phyloP scores from a whole-genome alignment of 1,140 invertebrate genomes.

The Spodoptera frugiperda region DNA sequence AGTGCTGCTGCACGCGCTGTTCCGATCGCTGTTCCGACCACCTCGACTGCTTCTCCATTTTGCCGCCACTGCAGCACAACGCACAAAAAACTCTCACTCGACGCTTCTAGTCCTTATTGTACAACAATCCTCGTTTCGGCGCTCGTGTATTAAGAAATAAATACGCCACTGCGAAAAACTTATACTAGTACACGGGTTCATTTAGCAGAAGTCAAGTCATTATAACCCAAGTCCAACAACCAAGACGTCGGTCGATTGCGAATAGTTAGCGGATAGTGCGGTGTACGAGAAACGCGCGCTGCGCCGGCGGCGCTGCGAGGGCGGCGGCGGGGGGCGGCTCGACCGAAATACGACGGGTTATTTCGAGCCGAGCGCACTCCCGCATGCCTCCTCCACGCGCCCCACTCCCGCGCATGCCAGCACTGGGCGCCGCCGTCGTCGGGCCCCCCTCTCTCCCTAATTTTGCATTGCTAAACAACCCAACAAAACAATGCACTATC shows the following conservation, averaged over 20 bases:
- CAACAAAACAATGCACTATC: conserved; percentile 28
- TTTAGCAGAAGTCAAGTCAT: conserved; percentile 93
- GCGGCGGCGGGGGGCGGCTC: conserved; percentile 64
- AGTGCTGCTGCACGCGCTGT: conserved; percentile 87
- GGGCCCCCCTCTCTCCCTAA: conserved; percentile 40
- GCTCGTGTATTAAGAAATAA: conserved; percentile 69
- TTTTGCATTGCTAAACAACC: conserved; percentile 36
- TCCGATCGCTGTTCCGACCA: conserved; percentile 87
- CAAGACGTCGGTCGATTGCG: conserved; percentile 96
- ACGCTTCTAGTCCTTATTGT: conserved; percentile 75
- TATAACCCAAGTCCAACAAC: conserved; percentile 93
- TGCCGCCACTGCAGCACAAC: conserved; percentile 74
- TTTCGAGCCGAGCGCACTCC: conserved; percentile 75
- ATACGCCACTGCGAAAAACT: conserved; percentile 82
- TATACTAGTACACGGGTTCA: conserved; percentile 88
- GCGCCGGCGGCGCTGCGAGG: conserved; percentile 73
- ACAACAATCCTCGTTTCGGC: conserved; percentile 67
- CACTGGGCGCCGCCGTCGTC: conserved; percentile 5
- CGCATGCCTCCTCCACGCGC: conserved; percentile 60
- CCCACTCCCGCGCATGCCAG: conserved; percentile 48
- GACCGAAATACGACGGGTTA: conserved; percentile 82
- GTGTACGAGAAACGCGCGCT: conserved; percentile 59
- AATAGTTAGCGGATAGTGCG: conserved; percentile 92
- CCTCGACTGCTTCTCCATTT: conserved; percentile 79
- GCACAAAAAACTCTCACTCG: conserved; percentile 82